These are phyloP conservation scores for Zaprionus lineosus DNA, from an alignment of 2,888 invertebrate species.

Conservation along the genomic window DNA sequence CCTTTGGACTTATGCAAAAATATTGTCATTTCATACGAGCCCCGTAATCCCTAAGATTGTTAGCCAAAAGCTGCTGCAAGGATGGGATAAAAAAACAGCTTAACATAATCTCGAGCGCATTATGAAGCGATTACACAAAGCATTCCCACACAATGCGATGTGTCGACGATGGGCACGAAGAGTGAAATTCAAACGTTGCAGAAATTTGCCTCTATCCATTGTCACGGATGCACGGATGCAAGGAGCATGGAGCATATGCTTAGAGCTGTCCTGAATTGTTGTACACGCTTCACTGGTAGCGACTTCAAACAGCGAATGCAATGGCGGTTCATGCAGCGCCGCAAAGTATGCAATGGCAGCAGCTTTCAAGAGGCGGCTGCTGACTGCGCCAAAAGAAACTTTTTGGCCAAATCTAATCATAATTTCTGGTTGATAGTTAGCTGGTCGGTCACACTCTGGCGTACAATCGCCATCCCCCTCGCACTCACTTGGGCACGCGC, in stretches of 20 bases:
- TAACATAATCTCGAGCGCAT: conserved; percentile 60
- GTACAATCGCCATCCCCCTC: not conserved
- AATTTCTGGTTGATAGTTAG: conserved; percentile 61
- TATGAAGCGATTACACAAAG: conserved; percentile 59
- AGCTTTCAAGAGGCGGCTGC: conserved; percentile 56
- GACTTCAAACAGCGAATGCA: no score
- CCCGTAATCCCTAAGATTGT: conserved; percentile 7
- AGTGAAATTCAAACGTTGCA: conserved; percentile 63
- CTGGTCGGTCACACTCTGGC: not conserved
- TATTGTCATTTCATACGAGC: not conserved
- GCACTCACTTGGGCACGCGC: conserved; percentile 29
- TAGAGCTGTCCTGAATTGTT: conserved; percentile 17
- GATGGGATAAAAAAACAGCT: conserved; percentile 18
- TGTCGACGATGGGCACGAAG: conserved; percentile 35
- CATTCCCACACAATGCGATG: conserved; percentile 22
- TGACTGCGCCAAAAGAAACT: conserved; percentile 53
- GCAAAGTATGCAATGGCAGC: conserved; percentile 56
- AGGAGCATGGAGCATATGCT: conserved; percentile 9
- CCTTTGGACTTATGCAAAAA: no score
- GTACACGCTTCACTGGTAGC: conserved; percentile 36
- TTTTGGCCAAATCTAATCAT: conserved; percentile 71
- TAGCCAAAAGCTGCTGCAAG: conserved; percentile 13
- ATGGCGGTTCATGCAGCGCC: conserved; percentile 31
- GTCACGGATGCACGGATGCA: no score
- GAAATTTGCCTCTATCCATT: conserved; percentile 46